Conservation (phyloP, 2,888 invertebrate genomes). For the Catonia carolina region DNA sequence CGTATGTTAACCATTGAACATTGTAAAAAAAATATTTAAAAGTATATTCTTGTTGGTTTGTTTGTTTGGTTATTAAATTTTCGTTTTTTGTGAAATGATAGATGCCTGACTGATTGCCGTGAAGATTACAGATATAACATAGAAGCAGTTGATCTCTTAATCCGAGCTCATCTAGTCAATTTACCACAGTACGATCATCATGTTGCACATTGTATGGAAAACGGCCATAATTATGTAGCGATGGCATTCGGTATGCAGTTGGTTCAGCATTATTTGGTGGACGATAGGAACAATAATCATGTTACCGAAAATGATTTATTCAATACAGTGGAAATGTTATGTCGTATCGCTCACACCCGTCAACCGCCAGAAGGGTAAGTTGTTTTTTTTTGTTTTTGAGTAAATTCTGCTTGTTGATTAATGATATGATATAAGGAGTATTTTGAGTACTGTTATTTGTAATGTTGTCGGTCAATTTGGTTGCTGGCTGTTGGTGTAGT, state of each 20-base stretch:
- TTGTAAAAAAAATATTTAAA: too few species aligned
- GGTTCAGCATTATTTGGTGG: conserved; percentile 78
- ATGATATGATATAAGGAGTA: too few species aligned
- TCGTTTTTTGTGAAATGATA: conserved; percentile 35
- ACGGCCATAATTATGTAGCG: conserved; percentile 70
- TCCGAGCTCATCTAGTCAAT: conserved; percentile 75
- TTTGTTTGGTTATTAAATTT: too few species aligned
- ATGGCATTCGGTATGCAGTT: conserved; percentile 87
- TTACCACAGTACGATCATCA: conserved; percentile 70
- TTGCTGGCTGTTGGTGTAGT: too few species aligned
- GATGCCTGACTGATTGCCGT: conserved; percentile 68
- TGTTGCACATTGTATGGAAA: conserved; percentile 80
- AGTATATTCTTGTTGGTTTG: too few species aligned
- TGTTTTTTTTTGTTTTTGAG: conserved; percentile 25
- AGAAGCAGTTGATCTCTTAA: conserved; percentile 84
- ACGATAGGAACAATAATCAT: conserved; percentile 68
- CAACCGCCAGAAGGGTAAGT: conserved; percentile 73
- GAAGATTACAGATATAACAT: conserved; percentile 86
- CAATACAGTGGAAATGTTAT: conserved; percentile 78
- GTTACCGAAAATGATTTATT: conserved; percentile 79
- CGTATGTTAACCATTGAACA: too few species aligned
- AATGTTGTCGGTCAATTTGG: too few species aligned
- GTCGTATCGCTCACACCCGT: conserved; percentile 66
- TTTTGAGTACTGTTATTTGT: too few species aligned
- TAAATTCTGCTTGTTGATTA: too few species aligned